Conservation (phyloP, 1,140 invertebrate genomes). For the Solenopsis fugax region DNA sequence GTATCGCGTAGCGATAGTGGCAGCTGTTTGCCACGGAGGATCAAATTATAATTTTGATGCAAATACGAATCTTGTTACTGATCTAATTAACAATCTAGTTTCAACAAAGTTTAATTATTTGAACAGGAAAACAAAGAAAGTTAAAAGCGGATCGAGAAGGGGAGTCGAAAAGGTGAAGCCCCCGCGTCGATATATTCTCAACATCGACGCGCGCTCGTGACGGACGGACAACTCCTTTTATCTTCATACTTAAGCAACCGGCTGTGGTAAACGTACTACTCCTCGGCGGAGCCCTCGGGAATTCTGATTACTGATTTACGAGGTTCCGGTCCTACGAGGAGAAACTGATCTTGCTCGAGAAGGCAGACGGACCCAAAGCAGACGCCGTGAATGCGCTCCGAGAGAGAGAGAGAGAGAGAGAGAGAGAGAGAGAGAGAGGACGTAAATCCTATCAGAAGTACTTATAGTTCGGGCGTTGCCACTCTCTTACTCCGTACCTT, state of each 20-base stretch:
- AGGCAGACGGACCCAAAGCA: conserved; percentile 66
- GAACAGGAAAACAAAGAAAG: not conserved
- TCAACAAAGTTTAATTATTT: not conserved
- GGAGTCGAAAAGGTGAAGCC: not conserved
- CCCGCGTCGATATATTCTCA: conserved; percentile 47
- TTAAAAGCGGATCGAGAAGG: not conserved
- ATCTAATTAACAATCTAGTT: conserved; percentile 20
- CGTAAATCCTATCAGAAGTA: conserved; percentile 85
- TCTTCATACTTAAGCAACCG: conserved; percentile 32
- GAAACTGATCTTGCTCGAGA: conserved; percentile 76
- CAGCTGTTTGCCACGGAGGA: not conserved
- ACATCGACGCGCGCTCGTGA: conserved; percentile 13
- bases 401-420: conserved; percentile 54
- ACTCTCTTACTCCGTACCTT: conserved; percentile 72
- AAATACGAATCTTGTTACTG: not conserved
- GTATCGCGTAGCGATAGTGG: not conserved
- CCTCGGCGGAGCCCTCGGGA: conserved; percentile 67
- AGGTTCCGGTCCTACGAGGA: conserved; percentile 77
- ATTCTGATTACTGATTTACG: conserved; percentile 85
- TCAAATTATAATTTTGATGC: conserved; percentile 24
- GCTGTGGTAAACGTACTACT: conserved; percentile 40
- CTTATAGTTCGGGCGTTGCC: conserved; percentile 82
- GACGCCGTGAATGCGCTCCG: conserved; percentile 72
- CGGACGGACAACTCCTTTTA: conserved; percentile 29
- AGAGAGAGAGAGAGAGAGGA: conserved; percentile 59